A percentile compares a stretch with the other conserved stretches of the same genome.
phyloP scores from a whole-genome alignment of 2,797 vertebrate species.

The Craterocephalus amniculus region DNA sequence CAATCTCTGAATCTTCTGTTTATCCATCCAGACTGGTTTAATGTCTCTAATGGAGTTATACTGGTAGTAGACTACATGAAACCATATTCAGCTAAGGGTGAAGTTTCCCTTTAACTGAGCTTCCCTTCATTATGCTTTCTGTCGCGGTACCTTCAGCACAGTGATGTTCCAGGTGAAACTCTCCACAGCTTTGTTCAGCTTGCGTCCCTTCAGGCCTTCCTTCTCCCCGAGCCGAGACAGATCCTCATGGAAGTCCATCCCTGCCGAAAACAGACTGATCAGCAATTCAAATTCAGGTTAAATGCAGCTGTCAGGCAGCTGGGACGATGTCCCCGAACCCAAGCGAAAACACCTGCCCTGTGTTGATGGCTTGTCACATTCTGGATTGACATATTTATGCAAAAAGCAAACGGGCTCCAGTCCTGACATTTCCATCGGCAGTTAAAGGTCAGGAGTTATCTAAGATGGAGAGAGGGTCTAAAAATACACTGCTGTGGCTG shows the following conservation, averaged over 20 bases:
- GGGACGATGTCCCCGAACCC: background rate
- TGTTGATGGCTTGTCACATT: background rate
- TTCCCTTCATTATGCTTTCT: background rate
- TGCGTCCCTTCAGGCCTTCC: constrained; percentile 90
- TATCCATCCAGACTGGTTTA: no score
- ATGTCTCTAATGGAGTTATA: no score
- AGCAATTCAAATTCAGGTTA: background rate
- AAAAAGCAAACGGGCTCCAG: background rate
- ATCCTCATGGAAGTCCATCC: constrained; percentile 96
- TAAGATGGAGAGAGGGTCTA: background rate
- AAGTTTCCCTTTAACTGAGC: no score
- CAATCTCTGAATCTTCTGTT: no score
- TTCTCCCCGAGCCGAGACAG: constrained; percentile 91
- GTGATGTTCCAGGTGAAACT: constrained; percentile 87
- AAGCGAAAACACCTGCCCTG: background rate
- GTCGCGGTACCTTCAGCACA: constrained; percentile 76
- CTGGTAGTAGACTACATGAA: no score
- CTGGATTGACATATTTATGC: constrained; percentile 31
- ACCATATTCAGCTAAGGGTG: no score
- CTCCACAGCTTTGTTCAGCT: constrained; percentile 82
- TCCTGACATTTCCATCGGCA: constrained; percentile 39
- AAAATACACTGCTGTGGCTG: constrained; percentile 11
- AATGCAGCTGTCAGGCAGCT: background rate
- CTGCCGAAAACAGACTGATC: constrained; percentile 68
- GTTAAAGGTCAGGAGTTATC: constrained; percentile 48